Evolutionary conservation across 1,140 invertebrate species (phyloP), one percentile per base, ranked within the genome.

Genomic region (Pseudobourletiella spinata): DNA sequence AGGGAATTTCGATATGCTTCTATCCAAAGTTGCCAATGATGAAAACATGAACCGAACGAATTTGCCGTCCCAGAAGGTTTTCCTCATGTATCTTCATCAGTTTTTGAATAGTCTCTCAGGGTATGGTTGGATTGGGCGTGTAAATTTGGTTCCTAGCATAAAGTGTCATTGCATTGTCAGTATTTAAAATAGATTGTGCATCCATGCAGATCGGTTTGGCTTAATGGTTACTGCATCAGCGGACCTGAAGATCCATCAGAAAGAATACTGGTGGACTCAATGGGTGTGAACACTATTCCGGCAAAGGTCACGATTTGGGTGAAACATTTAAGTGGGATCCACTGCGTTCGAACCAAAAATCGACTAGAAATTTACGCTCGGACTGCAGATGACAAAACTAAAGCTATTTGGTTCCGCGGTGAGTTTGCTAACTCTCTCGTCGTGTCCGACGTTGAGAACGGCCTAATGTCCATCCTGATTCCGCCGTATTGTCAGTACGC

Each of bases 391-490:
- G 50, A 26, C 22, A 26, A 54, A 3, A 28, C 25, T 8, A 54
- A 26, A 20, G 4, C 22, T 3, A 54, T 54, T 54, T 54, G 50
- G 50, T 54, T 54, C 28, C 50, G 50, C 6, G 50, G 50, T 6
- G 16, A 25, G 3, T 30, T 8, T 15, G 24, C 50, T 15, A 30
- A 11, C 15, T 54, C 50, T 14, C 25, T 54, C 6, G 30, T 54
- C 15, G 50, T 54, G 3, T 26, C 50, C 3, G 28, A 54, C 6
- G 50, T 54, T 25, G 50, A 54, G 16, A 15, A 54, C 4, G 50
- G 20, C 24, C 15, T 54, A 15, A 54, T 54, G 50, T 54, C 50
- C 28, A 30, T 54, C 4, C 30, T 54, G 24, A 26, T 54, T 6
- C 50, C 50, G 11, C 11, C 44, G 14, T 48, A 48, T 48, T 48